Base-by-base conservation (phyloP, 2,888 invertebrate genomes). In the Acleris laterana region DNA sequence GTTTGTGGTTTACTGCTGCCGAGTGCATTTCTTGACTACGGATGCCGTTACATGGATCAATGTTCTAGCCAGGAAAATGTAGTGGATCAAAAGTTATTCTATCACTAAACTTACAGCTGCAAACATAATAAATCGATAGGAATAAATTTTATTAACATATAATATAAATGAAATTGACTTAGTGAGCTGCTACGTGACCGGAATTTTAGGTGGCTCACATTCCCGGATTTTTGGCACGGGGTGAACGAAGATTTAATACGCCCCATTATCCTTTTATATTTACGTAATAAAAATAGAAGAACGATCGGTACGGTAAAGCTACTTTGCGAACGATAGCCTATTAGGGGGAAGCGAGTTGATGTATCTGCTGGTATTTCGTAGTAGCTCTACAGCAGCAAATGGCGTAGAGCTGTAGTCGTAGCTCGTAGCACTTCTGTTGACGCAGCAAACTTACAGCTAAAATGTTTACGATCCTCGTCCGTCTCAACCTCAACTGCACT, bases 381-480 rank as follows among this genome's bases (percentile, higher is more conserved):
- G 63, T 9, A 51, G 48, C 46, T 51, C 16, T 46, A 16, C 44
- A 55, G 55, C 63, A 69, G 70, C 67, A 28, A 64, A 52, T 64
- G 61, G 32, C 63, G 76, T 75, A 76, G 76, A 70, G 48, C 16
- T 67, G 55, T 62, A 61, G 51, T 70, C 65, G 50, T 51, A 46
- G 56, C 68, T 71, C 71, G 74, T 73, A 71, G 70, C 66, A 70
- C 70, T 50, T 19, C 32, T 79, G 77, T 81, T 81, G 75, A 72
- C 78, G 74, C 75, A 74, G 77, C 75, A 82, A 79, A 78, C 77
- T 78, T 75, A 72, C 71, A 69, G 73, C 73, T 71, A 75, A 53
- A 64, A 60, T 60, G 53, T 64, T 64, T 55, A 64, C 64, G 60
- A 42, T 60, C 25, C 53, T 48, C 42, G 69, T 32, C 32, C 11